These are phyloP conservation scores for Cynodonichthys magdalenae DNA, from an alignment of 2,797 vertebrate genomes.

Conservation along the genomic window DNA sequence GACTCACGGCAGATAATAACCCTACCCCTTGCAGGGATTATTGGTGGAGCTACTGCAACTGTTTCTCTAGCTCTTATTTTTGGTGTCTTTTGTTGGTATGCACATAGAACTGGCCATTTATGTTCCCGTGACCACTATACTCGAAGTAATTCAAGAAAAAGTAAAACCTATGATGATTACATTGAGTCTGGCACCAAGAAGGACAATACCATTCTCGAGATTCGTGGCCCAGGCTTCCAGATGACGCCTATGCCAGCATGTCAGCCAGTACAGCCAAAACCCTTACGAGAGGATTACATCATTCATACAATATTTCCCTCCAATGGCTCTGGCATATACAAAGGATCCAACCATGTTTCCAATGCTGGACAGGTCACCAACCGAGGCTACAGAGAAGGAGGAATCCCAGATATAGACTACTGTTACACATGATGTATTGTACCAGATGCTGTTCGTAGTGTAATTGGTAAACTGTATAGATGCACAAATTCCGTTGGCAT, in stretches of 20 bases:
- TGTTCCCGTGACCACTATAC: constrained; percentile 85
- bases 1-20: constrained; percentile 74
- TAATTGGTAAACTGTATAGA: constrained; percentile 82
- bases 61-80: constrained; percentile 89
- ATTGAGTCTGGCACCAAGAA: constrained; percentile 95
- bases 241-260: constrained; percentile 90
- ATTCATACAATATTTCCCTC: constrained; percentile 95
- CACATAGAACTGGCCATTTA: constrained; percentile 85
- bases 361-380: constrained; percentile 88
- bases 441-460: constrained; percentile 71
- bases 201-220: constrained; percentile 93
- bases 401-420: constrained; percentile 92
- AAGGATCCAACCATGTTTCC: constrained; percentile 85
- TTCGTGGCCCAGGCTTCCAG: constrained; percentile 89
- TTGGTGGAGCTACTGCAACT: constrained; percentile 88
- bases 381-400: constrained; percentile 90
- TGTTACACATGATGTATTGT: constrained; percentile 90
- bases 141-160: constrained; percentile 85
- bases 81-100: constrained; percentile 90
- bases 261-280: constrained; percentile 83
- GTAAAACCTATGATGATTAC: constrained; percentile 90
- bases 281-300: constrained; percentile 89
- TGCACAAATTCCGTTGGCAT: constrained; percentile 83
- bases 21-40: constrained; percentile 89
- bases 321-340: constrained; percentile 91